Percentiles rank a stretch among this genome's conserved stretches.
Conservation (phyloP, 92 coral and sea anemone genomes). For the Actinernus sp. region DNA sequence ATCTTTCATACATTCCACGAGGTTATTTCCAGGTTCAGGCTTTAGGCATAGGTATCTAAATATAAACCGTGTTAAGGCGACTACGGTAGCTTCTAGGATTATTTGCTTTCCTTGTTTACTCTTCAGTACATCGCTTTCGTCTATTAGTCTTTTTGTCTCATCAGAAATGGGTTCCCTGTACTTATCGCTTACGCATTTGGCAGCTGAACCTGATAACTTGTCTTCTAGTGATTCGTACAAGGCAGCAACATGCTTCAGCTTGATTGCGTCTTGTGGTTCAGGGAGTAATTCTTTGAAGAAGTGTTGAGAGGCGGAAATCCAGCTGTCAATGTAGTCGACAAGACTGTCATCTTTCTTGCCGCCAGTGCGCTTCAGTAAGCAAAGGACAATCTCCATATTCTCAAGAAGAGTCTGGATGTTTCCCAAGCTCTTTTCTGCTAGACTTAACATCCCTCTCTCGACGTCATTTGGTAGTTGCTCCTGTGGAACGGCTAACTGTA, state of each 20-base stretch:
- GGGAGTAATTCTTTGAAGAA: slow-evolving; percentile 81
- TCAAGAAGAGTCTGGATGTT: slow-evolving; percentile 75
- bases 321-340: slow-evolving; percentile 74
- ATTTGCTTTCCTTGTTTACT: slow-evolving; percentile 16
- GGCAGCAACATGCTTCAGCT: slow-evolving; percentile 85
- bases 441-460: slow-evolving; percentile 58
- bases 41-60: slow-evolving; percentile 86
- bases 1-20: slow-evolving; percentile 71
- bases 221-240: slow-evolving; percentile 94
- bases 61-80: slow-evolving; percentile 90
- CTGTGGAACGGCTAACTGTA: slow-evolving; percentile 78
- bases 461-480: slow-evolving; percentile 67
- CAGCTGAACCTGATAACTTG: slow-evolving; percentile 78
- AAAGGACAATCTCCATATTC: slow-evolving; percentile 91
- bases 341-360: slow-evolving; percentile 75
- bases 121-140: slow-evolving; percentile 3
- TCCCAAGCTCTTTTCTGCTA: slow-evolving; percentile 65
- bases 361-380: slow-evolving; percentile 78
- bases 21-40: slow-evolving; percentile 60
- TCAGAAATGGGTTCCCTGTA: too few relatives aligned
- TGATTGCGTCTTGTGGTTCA: slow-evolving; percentile 73
- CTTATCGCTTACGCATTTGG: slow-evolving; percentile 64
- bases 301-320: slow-evolving; percentile 80
- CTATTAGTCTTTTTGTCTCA: slow-evolving; percentile 25
- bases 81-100: slow-evolving; percentile 45